Evolutionary conservation across 2,888 invertebrate genomes (phyloP), one percentile per base, ranked within the genome.

Genomic region (Chalcosyrphus nemorum): DNA sequence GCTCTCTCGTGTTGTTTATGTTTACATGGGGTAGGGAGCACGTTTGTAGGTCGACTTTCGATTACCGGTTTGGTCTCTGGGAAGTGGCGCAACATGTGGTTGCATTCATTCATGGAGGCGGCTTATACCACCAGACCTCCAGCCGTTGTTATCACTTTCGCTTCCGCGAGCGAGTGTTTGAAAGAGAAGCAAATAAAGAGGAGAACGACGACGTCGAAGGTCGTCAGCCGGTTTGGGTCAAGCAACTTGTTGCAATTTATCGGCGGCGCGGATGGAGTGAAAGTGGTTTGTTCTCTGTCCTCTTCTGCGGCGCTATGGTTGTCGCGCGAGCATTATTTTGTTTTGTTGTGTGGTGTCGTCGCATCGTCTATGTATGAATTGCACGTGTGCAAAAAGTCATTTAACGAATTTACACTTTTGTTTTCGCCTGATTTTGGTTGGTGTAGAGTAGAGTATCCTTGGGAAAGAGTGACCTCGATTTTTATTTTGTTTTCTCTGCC

Each of bases 151-250:
- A 86, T 59, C 63, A 50, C 59, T 87, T 87, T 78, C 87, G 66
- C 86, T 87, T 87, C n/a, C n/a, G n/a, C n/a, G 70, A 76, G 74
- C 81, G 86, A 78, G 81, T 57, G 81, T 88, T 85, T 43, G 61
- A 29, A 29, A 54, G 54, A 21, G 27, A 35, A 66, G 24, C n/a
- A n/a, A n/a, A n/a, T n/a, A n/a, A 54, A 19, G 11, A 24, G 19
- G 59, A 59, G 61, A 59, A 61, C 4, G 19, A 45, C 24, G 50
- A 59, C 43, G 21, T 2, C 2, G 70, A 81, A 81, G 77, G 81
- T 81, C 81, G 76, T 66, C 56, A 41, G 54, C 24, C 56, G 71
- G 61, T 77, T 72, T 59, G 72, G 77, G 71, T 81, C 77, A 68
- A 82, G 68, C 78, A 82, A 82, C 82, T 82, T 82, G 82, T 82